phyloP scores from a whole-genome alignment of 2,797 vertebrate species.

The Spizella passerina region DNA sequence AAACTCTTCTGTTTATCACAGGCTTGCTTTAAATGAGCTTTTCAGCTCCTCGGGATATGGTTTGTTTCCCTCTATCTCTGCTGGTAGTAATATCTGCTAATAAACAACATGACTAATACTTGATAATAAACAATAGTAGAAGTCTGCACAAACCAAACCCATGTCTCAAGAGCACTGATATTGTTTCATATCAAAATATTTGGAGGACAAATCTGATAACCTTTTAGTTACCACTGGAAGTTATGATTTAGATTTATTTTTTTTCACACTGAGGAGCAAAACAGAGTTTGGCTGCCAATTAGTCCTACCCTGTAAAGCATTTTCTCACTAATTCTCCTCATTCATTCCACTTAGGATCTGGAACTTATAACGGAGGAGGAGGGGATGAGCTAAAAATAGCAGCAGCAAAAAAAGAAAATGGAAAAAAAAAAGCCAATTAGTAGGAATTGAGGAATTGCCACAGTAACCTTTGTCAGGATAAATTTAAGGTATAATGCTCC shows the following conservation, averaged over 20 bases:
- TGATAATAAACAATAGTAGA: background rate
- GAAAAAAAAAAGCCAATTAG: conserved; percentile 47
- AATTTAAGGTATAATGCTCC: conserved; percentile 62
- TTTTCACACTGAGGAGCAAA: background rate
- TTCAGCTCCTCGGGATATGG: conserved; percentile 1
- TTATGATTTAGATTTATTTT: background rate
- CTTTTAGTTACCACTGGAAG: background rate
- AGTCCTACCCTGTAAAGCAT: background rate
- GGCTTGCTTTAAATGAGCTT: background rate
- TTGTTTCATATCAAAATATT: background rate
- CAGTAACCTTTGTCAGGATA: conserved; percentile 71
- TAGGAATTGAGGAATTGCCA: conserved; percentile 61
- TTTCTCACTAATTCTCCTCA: background rate
- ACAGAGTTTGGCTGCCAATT: background rate
- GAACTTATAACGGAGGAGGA: background rate
- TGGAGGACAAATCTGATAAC: background rate
- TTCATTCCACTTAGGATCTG: conserved; percentile 1
- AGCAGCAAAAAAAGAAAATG: background rate
- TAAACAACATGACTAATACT: background rate
- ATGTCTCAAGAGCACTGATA: background rate
- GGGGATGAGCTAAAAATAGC: conserved; percentile 50
- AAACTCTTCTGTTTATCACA: background rate
- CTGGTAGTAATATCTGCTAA: background rate
- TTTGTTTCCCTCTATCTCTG: background rate
- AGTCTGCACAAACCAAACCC: background rate